These are phyloP conservation scores for Phalangium opilio DNA, from an alignment of 2,888 invertebrate genomes.

Conservation along the genomic window DNA sequence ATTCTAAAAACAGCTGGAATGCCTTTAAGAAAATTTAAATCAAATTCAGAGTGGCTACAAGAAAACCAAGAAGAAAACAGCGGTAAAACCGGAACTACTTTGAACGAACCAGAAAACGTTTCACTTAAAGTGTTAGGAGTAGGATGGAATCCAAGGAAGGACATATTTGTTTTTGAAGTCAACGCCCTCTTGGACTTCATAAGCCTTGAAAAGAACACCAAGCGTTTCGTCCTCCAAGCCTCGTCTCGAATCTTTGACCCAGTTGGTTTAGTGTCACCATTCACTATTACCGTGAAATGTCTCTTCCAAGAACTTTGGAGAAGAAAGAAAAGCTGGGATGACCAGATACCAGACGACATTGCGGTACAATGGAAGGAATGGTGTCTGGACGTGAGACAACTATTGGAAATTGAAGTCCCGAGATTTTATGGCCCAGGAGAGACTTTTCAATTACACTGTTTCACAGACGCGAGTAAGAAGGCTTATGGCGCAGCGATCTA, in stretches of 20 bases:
- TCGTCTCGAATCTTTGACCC: slow-evolving; percentile 11
- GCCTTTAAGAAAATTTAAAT: no score
- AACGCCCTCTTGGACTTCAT: no score
- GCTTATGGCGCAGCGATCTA: slow-evolving; percentile 20
- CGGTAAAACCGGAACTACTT: no score
- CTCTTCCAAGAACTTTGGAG: slow-evolving; percentile 23
- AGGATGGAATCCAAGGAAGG: no score
- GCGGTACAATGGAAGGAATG: slow-evolving; percentile 1
- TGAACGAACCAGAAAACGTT: no score
- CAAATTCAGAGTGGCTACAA: no score
- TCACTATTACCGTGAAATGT: slow-evolving; percentile 16
- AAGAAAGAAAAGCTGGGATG: slow-evolving; percentile 20
- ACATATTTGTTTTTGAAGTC: no score
- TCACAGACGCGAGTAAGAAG: slow-evolving; percentile 20
- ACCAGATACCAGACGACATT: slow-evolving; percentile 10
- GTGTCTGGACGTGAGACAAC: background rate
- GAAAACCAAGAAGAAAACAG: no score
- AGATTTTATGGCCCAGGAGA: slow-evolving; percentile 2
- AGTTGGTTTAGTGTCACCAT: slow-evolving; percentile 16
- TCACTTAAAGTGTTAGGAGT: no score
- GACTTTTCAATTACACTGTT: slow-evolving; percentile 10
- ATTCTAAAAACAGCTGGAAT: no score
- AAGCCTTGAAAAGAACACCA: no score
- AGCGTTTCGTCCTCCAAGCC: no score
- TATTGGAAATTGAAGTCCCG: slow-evolving; percentile 4